Base-by-base conservation (phyloP, 2,888 invertebrate species). In the Drosophila barbarae region DNA sequence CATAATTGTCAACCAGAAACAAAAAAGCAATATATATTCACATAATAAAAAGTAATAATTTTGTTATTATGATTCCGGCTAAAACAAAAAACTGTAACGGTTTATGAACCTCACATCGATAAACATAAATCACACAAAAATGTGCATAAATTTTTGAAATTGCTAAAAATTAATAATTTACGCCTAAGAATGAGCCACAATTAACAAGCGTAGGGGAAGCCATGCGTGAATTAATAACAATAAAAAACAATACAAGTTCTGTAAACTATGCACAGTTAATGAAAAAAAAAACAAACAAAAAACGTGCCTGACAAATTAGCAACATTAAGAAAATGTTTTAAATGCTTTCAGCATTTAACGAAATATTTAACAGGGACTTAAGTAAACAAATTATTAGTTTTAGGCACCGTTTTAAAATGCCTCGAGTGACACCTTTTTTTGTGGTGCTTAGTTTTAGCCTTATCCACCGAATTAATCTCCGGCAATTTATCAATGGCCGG, bases 1-100 rank as follows among this genome's bases (percentile, higher is more conserved):
- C 56, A 54, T 56, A 68, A 58, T 70, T 69, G 42, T 50, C 54
- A 49, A 30, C 34, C 38, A 10, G 36, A 34, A 63, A 64, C 34
- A 57, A 68, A 39, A 26, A 58, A 47, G 13, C 9, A 32, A 38
- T 23, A 34, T 30, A 46, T 46, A 46, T 46, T 46, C 46, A 46
- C 12, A 44, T 41, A 50, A 41, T 47, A 13, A 41, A 52, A 35
- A 36, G 46, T 60, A 58, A 60, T 61, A 30, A 42, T 61, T 34
- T 65, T 56, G 46, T 56, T 50, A 42, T 64, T 49, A 52, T 51
- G 52, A 61, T 50, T 55, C 53, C 46, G 41, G 63, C 51, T 47
- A 53, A 71, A 73, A 81, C 66, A 74, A 78, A 76, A 67, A 80
- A 84, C 65, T 79, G 85, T 82, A 81, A 81, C 85, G 83, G 80